phyloP scores from a whole-genome alignment of 2,888 invertebrate genomes.

The Noctua pronuba region DNA sequence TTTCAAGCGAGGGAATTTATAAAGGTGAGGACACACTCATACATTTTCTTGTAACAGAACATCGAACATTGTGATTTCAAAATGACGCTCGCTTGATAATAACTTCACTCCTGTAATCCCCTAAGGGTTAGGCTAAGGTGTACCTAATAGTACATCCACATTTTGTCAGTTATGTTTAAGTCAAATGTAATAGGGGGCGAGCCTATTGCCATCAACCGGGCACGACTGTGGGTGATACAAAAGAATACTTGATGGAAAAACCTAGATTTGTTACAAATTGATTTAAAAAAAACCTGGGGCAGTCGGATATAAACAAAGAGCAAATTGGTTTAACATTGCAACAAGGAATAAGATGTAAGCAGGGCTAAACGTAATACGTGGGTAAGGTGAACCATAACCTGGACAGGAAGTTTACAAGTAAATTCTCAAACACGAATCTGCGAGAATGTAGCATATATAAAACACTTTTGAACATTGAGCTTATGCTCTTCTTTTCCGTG shows the following conservation, averaged over 20 bases:
- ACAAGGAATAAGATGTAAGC: no score
- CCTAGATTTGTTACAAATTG: no score
- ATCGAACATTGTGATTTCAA: neutral
- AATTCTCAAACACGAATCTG: neutral
- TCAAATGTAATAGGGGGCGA: neutral
- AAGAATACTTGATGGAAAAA: neutral
- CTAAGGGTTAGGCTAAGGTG: neutral
- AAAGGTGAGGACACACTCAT: conserved; percentile 9
- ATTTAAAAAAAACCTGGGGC: no score
- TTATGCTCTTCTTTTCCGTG: no score
- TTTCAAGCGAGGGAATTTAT: conserved; percentile 29
- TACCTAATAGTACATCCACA: neutral
- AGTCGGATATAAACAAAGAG: no score
- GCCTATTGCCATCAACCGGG: neutral
- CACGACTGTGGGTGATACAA: neutral
- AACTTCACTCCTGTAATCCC: neutral
- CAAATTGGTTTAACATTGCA: no score
- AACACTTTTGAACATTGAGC: neutral
- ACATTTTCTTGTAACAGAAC: neutral
- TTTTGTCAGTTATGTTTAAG: neutral
- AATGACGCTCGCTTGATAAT: neutral
- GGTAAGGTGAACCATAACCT: neutral
- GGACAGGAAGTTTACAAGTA: neutral
- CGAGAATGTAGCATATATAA: neutral
- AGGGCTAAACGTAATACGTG: neutral